phyloP scores from a whole-genome alignment of 1,140 invertebrate species.

The Anthonomus grandis region DNA sequence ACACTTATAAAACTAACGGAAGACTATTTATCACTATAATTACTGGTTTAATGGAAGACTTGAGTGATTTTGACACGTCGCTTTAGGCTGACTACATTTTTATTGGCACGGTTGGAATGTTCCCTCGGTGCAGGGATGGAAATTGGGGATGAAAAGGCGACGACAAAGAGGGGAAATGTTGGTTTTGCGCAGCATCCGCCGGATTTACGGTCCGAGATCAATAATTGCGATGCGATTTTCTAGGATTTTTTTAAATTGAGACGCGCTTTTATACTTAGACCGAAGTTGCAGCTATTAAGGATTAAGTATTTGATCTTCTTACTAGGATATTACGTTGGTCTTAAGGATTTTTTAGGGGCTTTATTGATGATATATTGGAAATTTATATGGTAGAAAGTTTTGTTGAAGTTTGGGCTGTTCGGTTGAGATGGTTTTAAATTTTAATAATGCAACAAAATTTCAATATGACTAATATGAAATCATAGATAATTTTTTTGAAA shows the following conservation, averaged over 20 bases:
- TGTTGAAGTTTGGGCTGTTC: no score
- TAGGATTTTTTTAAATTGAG: neutral
- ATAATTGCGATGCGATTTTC: conserved; percentile 21
- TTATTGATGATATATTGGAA: no score
- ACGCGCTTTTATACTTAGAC: no score
- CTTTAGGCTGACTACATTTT: conserved; percentile 10
- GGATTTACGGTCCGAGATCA: conserved; percentile 16
- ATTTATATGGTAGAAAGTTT: no score
- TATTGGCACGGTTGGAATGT: conserved; percentile 1
- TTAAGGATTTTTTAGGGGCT: no score
- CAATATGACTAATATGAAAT: no score
- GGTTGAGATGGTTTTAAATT: no score
- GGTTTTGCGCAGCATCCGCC: conserved; percentile 26
- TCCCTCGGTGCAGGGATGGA: conserved; percentile 5
- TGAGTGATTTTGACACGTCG: conserved; percentile 44
- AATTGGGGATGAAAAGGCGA: neutral
- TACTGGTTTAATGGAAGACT: conserved; percentile 44
- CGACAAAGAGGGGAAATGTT: conserved; percentile 1
- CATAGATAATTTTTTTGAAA: no score
- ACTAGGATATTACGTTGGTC: no score
- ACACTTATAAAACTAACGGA: conserved; percentile 34
- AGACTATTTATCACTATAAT: conserved; percentile 36
- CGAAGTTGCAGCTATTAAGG: no score
- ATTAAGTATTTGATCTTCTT: no score
- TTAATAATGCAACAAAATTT: no score